Base-by-base conservation (phyloP, 2,113 vertebrate species). In the Ptilorrhoa leucosticta region DNA sequence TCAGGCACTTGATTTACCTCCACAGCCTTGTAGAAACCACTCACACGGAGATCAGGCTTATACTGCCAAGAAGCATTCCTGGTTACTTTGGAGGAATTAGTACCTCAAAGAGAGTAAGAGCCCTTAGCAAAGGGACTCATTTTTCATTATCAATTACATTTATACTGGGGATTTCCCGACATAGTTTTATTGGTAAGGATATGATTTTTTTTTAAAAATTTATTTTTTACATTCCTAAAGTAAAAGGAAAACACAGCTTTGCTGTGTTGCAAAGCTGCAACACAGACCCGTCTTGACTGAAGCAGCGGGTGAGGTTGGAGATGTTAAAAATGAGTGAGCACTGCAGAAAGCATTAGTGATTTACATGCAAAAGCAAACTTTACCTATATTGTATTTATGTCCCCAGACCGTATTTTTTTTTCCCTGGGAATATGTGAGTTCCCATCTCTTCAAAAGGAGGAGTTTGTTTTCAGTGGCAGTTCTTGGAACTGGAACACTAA, bases 371-470 rank as follows among this genome's bases (percentile, higher is more conserved):
- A 94, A 93, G 72, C 48, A 89, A 95, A 93, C 73, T 30, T 72
- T 81, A 93, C 83, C 89, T 96, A 84, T 85, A 82, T 17, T 95
- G 87, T 94, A 84, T 48, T 85, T 91, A 72, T 84, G 40, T 11
- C 61, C 23, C 44, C 44, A 45, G 48, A 93, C 56, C 0, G 0
- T 30, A 87, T 61, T 84, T 47, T 51, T 80, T 72, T 53, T 69
- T 4, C 80, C 90, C 81, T 95, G 96, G 94, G 95, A 97, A 96
- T 91, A 94, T 97, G 73, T 48, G 61, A 94, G 91, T 96, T 96
- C 96, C 94, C 96, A 96, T 89, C 87, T 91, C 87, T 87, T 93
- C 91, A 92, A 93, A 94, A 93, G 66, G 33, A 94, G 57, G 81
- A 94, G 89, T 83, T 92, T 95, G 93, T 94, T 96, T 93, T 72